phyloP scores from a whole-genome alignment of 2,888 invertebrate genomes.

The Zygothrica quintamaculata region DNA sequence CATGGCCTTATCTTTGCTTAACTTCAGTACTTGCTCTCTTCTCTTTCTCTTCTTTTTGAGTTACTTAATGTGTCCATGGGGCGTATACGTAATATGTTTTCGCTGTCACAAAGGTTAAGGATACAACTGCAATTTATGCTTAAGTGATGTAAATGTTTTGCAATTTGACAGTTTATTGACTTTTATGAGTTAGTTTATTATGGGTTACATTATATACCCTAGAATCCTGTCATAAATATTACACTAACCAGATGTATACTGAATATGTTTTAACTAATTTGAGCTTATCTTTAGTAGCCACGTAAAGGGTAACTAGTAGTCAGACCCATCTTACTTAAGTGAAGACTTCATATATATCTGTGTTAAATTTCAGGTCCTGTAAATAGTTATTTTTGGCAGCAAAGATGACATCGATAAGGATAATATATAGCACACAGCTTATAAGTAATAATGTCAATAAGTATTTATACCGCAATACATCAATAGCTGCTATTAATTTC shows the following conservation, averaged over 20 bases:
- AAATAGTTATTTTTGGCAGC: too few species aligned
- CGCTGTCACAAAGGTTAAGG: slow-evolving; percentile 18
- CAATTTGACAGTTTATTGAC: slow-evolving; percentile 73
- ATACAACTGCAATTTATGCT: slow-evolving; percentile 54
- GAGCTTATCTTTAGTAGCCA: too few species aligned
- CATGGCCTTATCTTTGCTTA: slow-evolving; percentile 22
- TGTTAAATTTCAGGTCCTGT: too few species aligned
- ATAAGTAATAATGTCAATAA: too few species aligned
- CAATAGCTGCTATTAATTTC: background rate
- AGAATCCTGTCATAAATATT: background rate
- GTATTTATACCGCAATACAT: too few species aligned
- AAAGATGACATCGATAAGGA: too few species aligned
- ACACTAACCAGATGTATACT: too few species aligned
- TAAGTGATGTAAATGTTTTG: slow-evolving; percentile 64
- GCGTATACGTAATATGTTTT: slow-evolving; percentile 42
- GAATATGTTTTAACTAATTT: too few species aligned
- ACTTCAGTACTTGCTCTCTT: background rate
- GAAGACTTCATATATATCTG: too few species aligned
- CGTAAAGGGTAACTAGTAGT: background rate
- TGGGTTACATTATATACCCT: slow-evolving; percentile 11
- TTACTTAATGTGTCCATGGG: slow-evolving; percentile 23
- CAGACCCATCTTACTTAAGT: too few species aligned
- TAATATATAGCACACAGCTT: too few species aligned
- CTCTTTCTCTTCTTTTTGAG: slow-evolving; percentile 13
- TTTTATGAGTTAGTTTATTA: slow-evolving; percentile 72